A percentile compares a stretch with the other conserved stretches of the same genome.
phyloP scores from a whole-genome alignment of 2,888 invertebrate species.

The Julus scanicus region DNA sequence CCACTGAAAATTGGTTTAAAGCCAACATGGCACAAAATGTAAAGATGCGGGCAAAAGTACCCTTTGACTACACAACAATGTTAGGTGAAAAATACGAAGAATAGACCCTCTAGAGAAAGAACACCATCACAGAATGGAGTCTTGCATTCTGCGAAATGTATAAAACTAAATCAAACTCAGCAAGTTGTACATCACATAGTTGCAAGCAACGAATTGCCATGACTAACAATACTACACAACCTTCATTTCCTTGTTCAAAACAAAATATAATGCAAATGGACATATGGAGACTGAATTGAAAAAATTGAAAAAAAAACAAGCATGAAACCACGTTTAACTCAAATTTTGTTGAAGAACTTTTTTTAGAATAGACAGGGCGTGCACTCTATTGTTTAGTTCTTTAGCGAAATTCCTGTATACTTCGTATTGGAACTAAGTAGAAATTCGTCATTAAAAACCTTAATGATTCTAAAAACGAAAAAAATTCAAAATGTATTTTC shows the following conservation, averaged over 20 bases:
- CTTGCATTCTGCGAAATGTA: neutral
- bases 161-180: neutral
- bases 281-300: too few relatives aligned
- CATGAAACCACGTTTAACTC: too few relatives aligned
- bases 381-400: too few relatives aligned
- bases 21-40: neutral
- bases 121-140: neutral
- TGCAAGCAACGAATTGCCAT: neutral
- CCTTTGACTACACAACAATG: neutral
- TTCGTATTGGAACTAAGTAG: too few relatives aligned
- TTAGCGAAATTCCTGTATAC: too few relatives aligned
- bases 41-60: neutral
- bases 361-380: too few relatives aligned
- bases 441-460: too few relatives aligned
- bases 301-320: too few relatives aligned
- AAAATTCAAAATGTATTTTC: too few relatives aligned
- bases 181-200: neutral
- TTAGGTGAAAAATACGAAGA: neutral
- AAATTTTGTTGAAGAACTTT: too few relatives aligned
- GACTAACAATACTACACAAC: neutral
- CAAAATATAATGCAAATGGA: too few relatives aligned
- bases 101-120: constrained; percentile 26
- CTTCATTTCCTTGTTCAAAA: neutral
- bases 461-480: too few relatives aligned
- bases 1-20: constrained; percentile 13